These are phyloP conservation scores for Toxostoma redivivum DNA, from an alignment of 2,113 vertebrate species.

Conservation along the genomic window DNA sequence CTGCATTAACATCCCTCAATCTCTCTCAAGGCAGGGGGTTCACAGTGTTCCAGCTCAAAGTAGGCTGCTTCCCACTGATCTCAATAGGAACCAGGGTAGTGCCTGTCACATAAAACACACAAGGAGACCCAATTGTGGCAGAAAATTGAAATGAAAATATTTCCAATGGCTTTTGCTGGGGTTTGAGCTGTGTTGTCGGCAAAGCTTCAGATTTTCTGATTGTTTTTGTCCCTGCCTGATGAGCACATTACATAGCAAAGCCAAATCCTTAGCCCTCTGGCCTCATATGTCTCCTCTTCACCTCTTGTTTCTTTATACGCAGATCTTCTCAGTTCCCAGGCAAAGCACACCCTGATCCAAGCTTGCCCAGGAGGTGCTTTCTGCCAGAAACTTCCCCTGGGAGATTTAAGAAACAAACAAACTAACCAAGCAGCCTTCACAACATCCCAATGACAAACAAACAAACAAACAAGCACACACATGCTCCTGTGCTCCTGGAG, in stretches of 20 bases:
- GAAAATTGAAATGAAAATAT: background rate
- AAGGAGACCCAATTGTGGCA: background rate
- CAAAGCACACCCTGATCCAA: slow-evolving; percentile 1
- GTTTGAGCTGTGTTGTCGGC: background rate
- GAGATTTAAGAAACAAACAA: slow-evolving; percentile 57
- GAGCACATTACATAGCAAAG: background rate
- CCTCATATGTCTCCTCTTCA: slow-evolving; percentile 15
- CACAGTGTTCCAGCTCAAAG: background rate
- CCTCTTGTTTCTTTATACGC: slow-evolving; percentile 9
- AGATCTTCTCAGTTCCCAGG: background rate
- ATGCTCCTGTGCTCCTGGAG: background rate
- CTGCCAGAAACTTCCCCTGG: slow-evolving; percentile 48
- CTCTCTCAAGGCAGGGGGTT: background rate
- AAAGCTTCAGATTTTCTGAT: slow-evolving; percentile 8
- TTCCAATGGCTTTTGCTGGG: background rate
- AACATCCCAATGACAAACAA: slow-evolving; percentile 10
- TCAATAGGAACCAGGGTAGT: background rate
- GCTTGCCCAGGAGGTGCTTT: slow-evolving; percentile 6
- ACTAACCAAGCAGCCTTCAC: slow-evolving; percentile 27
- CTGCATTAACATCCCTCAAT: background rate
- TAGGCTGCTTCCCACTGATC: background rate
- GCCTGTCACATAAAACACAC: background rate
- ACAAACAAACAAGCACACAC: background rate
- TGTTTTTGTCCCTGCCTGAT: slow-evolving; percentile 20
- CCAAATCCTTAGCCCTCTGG: slow-evolving; percentile 7